Conservation (phyloP, 2,888 invertebrate genomes). For the Plutella xylostella region DNA sequence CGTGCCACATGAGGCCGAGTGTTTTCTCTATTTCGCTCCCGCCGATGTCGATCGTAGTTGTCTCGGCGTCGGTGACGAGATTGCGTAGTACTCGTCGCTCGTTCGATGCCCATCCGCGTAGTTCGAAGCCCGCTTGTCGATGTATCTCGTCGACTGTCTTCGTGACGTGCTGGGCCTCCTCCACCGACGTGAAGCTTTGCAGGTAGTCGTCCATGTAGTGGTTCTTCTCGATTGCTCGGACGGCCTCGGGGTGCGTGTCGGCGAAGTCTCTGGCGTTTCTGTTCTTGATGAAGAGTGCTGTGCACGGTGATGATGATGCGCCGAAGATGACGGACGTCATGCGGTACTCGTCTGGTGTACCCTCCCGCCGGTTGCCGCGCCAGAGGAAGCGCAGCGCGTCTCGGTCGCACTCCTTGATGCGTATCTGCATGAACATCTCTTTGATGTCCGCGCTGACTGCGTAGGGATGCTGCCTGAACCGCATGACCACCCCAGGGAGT, state of each 20-base stretch:
- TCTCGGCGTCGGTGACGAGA: neutral
- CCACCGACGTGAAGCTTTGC: slow-evolving; percentile 18
- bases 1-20: slow-evolving; percentile 13
- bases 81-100: neutral
- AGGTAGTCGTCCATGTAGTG: slow-evolving; percentile 19
- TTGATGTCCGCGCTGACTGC: slow-evolving; percentile 19
- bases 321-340: slow-evolving; percentile 24
- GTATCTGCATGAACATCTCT: slow-evolving; percentile 31
- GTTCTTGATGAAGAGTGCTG: slow-evolving; percentile 22
- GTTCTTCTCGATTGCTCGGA: neutral
- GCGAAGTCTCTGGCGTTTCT: slow-evolving; percentile 19
- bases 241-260: neutral
- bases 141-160: slow-evolving; percentile 6
- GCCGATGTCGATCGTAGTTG: neutral
- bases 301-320: slow-evolving; percentile 20
- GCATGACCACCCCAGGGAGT: slow-evolving; percentile 17
- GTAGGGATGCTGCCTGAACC: slow-evolving; percentile 14
- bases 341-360: slow-evolving; percentile 2
- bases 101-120: slow-evolving; percentile 11
- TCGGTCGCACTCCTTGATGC: slow-evolving; percentile 22
- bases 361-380: neutral
- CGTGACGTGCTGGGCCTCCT: slow-evolving; percentile 15
- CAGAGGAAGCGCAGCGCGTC: slow-evolving; percentile 20
- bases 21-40: slow-evolving; percentile 12
- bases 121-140: slow-evolving; percentile 7